Base-by-base conservation (phyloP, 2,113 vertebrate genomes). In the Nipponia nippon region DNA sequence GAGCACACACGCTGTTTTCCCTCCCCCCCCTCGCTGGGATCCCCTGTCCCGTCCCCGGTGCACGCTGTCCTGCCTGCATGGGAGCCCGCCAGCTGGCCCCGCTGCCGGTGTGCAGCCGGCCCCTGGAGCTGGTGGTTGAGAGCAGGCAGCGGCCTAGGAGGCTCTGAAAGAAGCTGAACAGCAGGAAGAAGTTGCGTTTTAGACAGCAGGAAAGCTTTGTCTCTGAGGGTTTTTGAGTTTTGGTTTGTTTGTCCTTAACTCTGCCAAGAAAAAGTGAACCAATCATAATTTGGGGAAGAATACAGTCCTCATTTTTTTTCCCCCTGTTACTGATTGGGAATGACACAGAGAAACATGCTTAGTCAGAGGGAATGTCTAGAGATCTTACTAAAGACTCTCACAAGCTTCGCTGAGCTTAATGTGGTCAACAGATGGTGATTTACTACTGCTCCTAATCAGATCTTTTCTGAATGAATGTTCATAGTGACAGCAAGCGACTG, bases 361-460 rank as follows among this genome's bases (percentile, higher is more conserved):
- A 70, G 46, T 62, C 65, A 80, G 53, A 88, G 23, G 32, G 12
- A 55, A 50, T 36, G 21, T 87, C 86, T 92, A 38, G 67, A 83
- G 67, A 42, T 75, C 46, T 94, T 81, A 67, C 18, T 66, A 29
- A 80, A 82, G 50, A 49, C 36, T 90, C 73, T 79, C 23, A 52
- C 14, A 58, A 77, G 62, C 34, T 93, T 86, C 0, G 1, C 76
- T 80, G 62, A 88, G 25, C 49, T 69, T 78, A 75, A 67, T 81
- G 55, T 84, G 76, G 87, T 83, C 83, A 87, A 78, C 72, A 93
- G 87, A 82, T 63, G 47, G 40, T 81, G 82, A 59, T 88, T 94
- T 93, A 81, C 42, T 87, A 73, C 47, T 78, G 16, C 42, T 93
- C 8, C 47, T 92, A 67, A 92, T 16, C 32, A 1, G 1, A 16